phyloP scores from a whole-genome alignment of 2,888 invertebrate species.

The Heliconius charithonia region DNA sequence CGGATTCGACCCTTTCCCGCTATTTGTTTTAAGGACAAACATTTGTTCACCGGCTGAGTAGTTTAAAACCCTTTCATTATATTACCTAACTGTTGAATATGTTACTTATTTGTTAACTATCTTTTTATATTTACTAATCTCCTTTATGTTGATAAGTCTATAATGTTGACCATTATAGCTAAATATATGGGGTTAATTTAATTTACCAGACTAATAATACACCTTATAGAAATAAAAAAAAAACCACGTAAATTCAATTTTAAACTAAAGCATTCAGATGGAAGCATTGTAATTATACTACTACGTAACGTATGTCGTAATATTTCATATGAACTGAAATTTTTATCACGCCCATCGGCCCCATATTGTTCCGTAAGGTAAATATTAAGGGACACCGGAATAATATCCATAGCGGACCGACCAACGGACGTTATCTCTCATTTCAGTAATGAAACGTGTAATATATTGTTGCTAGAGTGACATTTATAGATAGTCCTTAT shows the following conservation, averaged over 20 bases:
- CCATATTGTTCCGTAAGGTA: constrained; percentile 32
- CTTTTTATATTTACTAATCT: not conserved
- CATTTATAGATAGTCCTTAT: not conserved
- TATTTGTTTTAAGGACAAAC: constrained; percentile 31
- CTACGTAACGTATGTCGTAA: not conserved
- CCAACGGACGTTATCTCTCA: constrained; percentile 36
- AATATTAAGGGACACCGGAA: constrained; percentile 25
- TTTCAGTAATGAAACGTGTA: constrained; percentile 21
- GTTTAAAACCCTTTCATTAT: constrained; percentile 29
- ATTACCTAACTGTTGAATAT: constrained; percentile 11
- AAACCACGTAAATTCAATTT: not conserved
- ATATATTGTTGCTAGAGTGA: not conserved
- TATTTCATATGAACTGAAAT: constrained; percentile 12
- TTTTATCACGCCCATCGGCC: constrained; percentile 29
- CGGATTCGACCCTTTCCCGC: constrained; percentile 22
- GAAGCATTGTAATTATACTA: not conserved
- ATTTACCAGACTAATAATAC: not conserved
- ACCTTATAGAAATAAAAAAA: not conserved
- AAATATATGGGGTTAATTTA: not conserved
- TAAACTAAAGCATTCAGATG: not conserved
- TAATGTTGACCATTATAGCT: not conserved
- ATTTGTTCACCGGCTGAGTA: constrained; percentile 26
- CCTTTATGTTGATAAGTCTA: not conserved
- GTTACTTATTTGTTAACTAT: not conserved
- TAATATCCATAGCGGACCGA: constrained; percentile 7